Base-by-base conservation (phyloP, 2,888 invertebrate species). In the Drosophila austrosaltans region DNA sequence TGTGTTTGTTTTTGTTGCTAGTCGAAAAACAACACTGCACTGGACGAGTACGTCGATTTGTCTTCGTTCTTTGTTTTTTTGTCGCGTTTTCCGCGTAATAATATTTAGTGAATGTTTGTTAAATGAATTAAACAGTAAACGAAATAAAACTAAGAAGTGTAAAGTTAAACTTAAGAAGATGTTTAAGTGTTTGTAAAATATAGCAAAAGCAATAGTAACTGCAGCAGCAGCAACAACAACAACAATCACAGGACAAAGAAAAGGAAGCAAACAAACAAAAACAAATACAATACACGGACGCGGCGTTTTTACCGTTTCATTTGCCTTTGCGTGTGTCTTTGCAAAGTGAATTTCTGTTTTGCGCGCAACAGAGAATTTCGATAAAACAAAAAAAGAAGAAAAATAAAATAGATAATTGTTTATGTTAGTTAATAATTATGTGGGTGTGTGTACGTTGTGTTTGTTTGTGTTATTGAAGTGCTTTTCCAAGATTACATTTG, bases 281-380 rank as follows among this genome's bases (percentile, higher is more conserved):
- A 48, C 48, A 48, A 48, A 25, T 48, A 48, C 48, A 25, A 48
- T 25, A 25, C 48, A 48, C 48, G 25, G 48, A 48, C 48, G 48
- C 48, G 48, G 48, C 48, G 48, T 56, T 36, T 56, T 56, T 36
- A 56, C 30, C 56, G 32, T 56, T 56, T 4, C 48, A 48, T 48
- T 48, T 48, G 48, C 6, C 48, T 48, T 22, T 48, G 25, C 10
- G 48, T 48, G 48, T 48, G 48, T 48, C 48, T 48, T 48, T 48
- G 48, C 48, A 48, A 48, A 48, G 48, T 48, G 48, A 48, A 48
- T 48, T 20, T 22, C 36, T 48, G 48, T 48, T 48, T 48, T 48
- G 48, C 48, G 48, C 25, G 48, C 48, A 48, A 48, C 48, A 3
- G 48, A 48, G 48, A 48, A 48, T 48, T 48, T 48, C 22, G 22